These are phyloP conservation scores for Oxystoma pomonae DNA, from an alignment of 2,888 invertebrate species.

Conservation along the genomic window DNA sequence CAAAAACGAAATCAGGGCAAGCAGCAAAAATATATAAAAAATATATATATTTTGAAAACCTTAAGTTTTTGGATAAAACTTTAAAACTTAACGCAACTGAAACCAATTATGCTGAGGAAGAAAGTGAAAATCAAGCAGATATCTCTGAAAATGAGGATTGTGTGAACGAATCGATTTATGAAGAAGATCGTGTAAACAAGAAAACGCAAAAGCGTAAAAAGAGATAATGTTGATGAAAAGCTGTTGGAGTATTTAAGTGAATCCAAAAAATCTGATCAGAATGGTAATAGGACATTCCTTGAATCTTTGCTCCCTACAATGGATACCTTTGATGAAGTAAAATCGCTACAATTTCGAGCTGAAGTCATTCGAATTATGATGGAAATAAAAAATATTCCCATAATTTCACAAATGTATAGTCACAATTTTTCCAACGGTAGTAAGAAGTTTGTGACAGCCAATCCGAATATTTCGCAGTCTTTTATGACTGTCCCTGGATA, in stretches of 20 bases:
- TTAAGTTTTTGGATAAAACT: constrained; percentile 12
- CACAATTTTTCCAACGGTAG: constrained; percentile 1
- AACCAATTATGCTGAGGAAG: not conserved
- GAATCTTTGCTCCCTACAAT: constrained; percentile 12
- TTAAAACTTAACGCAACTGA: constrained; percentile 1
- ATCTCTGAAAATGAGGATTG: not conserved
- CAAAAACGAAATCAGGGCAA: constrained; percentile 6
- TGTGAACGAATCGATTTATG: not conserved
- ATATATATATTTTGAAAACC: constrained; percentile 11
- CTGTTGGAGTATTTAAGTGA: constrained; percentile 1
- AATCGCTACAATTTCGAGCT: constrained; percentile 15
- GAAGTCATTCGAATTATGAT: constrained; percentile 15
- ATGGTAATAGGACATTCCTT: constrained; percentile 12
- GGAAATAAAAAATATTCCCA: constrained; percentile 11
- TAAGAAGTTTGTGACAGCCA: not conserved
- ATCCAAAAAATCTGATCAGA: constrained; percentile 4
- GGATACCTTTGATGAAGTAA: constrained; percentile 13
- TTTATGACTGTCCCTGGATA: constrained; percentile 5
- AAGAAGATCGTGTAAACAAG: not conserved
- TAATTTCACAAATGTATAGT: constrained; percentile 11
- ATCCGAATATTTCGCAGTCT: constrained; percentile 3
- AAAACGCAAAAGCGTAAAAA: constrained; percentile 7
- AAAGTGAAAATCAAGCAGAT: not conserved
- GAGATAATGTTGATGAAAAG: constrained; percentile 8
- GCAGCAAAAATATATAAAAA: constrained; percentile 5